These are phyloP conservation scores for Panonychus citri DNA, from an alignment of 1,140 invertebrate species.

Conservation along the genomic window DNA sequence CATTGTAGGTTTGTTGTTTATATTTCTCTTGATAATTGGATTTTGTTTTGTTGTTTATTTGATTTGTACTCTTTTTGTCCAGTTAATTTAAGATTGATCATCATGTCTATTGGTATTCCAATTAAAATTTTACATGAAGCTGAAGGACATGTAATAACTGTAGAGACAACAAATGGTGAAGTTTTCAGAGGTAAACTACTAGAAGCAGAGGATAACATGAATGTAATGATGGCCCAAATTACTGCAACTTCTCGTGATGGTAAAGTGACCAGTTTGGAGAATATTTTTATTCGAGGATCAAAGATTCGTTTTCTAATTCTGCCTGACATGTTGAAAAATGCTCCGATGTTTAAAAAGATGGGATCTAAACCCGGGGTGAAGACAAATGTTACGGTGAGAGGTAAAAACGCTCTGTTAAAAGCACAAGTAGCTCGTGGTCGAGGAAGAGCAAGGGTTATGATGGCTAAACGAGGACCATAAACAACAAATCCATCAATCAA, in stretches of 20 bases:
- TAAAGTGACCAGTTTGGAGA: constrained; percentile 68
- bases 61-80: too few relatives aligned
- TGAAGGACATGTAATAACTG: constrained; percentile 92
- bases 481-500: too few relatives aligned
- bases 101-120: constrained; percentile 56
- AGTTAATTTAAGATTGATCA: too few relatives aligned
- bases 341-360: constrained; percentile 94
- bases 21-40: too few relatives aligned
- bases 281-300: constrained; percentile 93
- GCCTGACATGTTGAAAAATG: constrained; percentile 99
- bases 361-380: constrained; percentile 15
- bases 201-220: constrained; percentile 98
- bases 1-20: too few relatives aligned
- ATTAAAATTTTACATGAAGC: constrained; percentile 99
- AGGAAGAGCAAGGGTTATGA: not conserved
- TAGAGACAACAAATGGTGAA: constrained; percentile 92
- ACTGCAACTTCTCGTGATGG: constrained; percentile 51
- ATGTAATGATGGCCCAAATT: constrained; percentile 79
- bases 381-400: constrained; percentile 34
- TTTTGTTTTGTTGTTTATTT: too few relatives aligned
- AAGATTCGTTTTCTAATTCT: constrained; percentile 97
- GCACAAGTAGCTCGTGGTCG: constrained; percentile 40
- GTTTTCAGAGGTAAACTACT: constrained; percentile 93
- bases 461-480: not conserved
- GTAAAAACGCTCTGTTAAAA: constrained; percentile 84